Base-by-base conservation (phyloP, 2,113 vertebrate species). In the Andinoacara biseriatus region DNA sequence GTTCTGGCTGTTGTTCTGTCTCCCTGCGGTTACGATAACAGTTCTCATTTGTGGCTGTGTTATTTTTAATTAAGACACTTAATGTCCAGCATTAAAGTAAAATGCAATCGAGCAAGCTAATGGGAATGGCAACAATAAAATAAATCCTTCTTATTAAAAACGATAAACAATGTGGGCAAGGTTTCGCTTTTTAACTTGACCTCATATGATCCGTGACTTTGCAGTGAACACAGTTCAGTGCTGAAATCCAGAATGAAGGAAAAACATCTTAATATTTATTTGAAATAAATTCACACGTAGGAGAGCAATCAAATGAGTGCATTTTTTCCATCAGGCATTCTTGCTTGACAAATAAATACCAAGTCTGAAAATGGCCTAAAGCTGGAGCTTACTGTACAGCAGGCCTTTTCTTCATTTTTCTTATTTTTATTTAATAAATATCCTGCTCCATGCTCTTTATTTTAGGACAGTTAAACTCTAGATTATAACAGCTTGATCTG, bases 211-310 rank as follows among this genome's bases (percentile, higher is more conserved):
- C 5, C 52, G 26, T 18, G 5, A 35, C 29, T 52, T 38, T 80
- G 35, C 15, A 57, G 26, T 5, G 1, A 72, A 74, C 60, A 59
- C 22, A 15, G 10, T 26, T 54, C 22, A 67, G 40, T 11, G 54
- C 49, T 52, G 31, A n/a, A 76, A 65, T 54, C 5, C 22, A 58
- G 59, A 67, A 60, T 22, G 14, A 31, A 9, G 31, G 56, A 76
- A 13, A 60, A 79, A 72, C 24, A 8, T 81, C 10, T 49, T n/a
- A 14, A 15, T 78, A 46, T 75, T 83, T 83, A 74, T 80, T 74
- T 72, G 3, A 29, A 40, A 56, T 57, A 15, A 58, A 74, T 78
- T 24, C 60, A n/a, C n/a, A 40, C 59, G 43, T 17, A 17, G 29
- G 62, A 15, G 17, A 75, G 17, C 43, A 58, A 58, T 58, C 61